phyloP scores from a whole-genome alignment of 2,797 vertebrate species.

The Triplophysa bombifrons region DNA sequence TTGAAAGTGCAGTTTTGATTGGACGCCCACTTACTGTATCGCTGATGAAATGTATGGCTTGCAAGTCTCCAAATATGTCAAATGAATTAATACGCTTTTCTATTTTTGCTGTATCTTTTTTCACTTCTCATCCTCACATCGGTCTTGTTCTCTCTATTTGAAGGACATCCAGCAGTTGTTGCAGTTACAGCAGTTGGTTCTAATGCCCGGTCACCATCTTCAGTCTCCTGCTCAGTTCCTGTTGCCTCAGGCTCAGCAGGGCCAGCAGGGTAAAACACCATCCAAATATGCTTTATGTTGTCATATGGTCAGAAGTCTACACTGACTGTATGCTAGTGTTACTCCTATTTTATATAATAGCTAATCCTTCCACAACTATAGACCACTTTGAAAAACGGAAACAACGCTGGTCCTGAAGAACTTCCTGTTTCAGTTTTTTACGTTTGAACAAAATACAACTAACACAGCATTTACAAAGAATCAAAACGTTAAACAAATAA shows the following conservation, averaged over 20 bases:
- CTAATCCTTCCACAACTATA: too few relatives aligned
- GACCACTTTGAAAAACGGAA: too few relatives aligned
- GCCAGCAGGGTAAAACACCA: conserved; percentile 80
- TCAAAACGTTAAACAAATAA: too few relatives aligned
- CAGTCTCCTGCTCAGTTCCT: conserved; percentile 92
- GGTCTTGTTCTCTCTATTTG: conserved; percentile 14
- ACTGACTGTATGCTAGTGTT: background rate
- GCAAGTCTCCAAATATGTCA: too few relatives aligned
- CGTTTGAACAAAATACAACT: too few relatives aligned
- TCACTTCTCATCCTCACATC: background rate
- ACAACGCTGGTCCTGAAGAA: too few relatives aligned
- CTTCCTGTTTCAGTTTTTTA: too few relatives aligned
- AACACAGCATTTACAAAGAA: too few relatives aligned
- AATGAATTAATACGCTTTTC: too few relatives aligned
- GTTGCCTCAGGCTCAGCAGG: conserved; percentile 86
- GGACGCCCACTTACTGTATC: background rate
- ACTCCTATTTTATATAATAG: background rate
- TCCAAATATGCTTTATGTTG: background rate
- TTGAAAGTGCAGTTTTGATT: background rate
- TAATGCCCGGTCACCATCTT: conserved; percentile 87
- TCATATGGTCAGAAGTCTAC: background rate
- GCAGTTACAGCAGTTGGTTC: conserved; percentile 90
- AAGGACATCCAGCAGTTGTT: conserved; percentile 92
- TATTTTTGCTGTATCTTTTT: background rate
- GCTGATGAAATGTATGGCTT: too few relatives aligned